Conservation (phyloP, 2,113 vertebrate genomes). For the Atractosteus spatula region DNA sequence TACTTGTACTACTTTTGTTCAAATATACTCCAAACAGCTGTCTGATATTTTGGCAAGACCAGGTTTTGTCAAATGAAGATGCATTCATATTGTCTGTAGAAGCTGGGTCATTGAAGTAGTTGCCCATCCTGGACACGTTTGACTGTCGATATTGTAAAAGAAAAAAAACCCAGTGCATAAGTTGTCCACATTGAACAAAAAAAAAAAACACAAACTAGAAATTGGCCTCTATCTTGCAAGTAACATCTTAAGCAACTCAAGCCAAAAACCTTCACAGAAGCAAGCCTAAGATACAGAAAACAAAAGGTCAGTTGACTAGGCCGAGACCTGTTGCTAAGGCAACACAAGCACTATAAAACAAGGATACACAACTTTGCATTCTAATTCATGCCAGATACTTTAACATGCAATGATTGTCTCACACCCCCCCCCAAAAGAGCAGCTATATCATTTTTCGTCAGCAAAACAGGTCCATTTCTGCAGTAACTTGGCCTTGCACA, state of each 20-base stretch:
- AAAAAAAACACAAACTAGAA: constrained; percentile 15
- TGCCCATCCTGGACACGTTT: too few species aligned
- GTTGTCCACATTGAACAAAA: neutral
- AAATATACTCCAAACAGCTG: too few species aligned
- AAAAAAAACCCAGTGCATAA: too few species aligned
- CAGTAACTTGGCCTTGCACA: constrained; percentile 21
- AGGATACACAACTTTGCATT: constrained; percentile 16
- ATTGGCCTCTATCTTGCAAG: constrained; percentile 15
- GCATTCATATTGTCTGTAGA: too few species aligned
- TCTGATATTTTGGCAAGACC: too few species aligned
- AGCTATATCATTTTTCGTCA: constrained; percentile 27
- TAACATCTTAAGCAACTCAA: constrained; percentile 20
- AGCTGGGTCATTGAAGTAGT: too few species aligned
- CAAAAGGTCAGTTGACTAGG: constrained; percentile 15
- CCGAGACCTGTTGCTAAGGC: constrained; percentile 10
- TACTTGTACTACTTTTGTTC: too few species aligned
- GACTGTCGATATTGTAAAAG: too few species aligned
- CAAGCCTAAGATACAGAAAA: constrained; percentile 13
- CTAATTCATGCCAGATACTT: constrained; percentile 27
- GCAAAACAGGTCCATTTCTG: constrained; percentile 11
- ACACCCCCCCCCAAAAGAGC: constrained; percentile 20
- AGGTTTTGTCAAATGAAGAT: too few species aligned
- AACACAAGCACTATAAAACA: constrained; percentile 18
- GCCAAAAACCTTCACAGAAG: constrained; percentile 19
- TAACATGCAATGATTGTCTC: constrained; percentile 33